Conservation (phyloP, 2,888 invertebrate genomes). For the Polyploca ridens region DNA sequence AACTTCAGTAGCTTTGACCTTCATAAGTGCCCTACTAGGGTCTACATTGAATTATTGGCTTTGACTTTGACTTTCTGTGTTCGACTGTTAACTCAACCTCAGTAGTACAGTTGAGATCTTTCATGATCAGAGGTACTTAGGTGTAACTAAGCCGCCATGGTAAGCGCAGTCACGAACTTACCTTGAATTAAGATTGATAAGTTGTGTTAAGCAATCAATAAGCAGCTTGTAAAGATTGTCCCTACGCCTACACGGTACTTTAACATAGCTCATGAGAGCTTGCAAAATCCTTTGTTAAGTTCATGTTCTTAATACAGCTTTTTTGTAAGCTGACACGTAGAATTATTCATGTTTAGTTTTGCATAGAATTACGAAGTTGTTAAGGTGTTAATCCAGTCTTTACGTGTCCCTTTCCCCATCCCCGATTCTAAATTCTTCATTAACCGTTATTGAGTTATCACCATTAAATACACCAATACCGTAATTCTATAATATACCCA, state of each 20-base stretch:
- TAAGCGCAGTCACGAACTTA: background rate
- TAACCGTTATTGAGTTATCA: background rate
- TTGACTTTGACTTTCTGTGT: no score
- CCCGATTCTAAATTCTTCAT: background rate
- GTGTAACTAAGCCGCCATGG: background rate
- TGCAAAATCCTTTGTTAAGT: background rate
- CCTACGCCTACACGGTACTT: background rate
- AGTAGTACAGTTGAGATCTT: no score
- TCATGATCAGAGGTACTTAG: background rate
- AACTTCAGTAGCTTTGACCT: no score
- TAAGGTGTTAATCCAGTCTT: no score
- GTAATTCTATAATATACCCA: background rate
- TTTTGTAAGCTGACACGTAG: background rate
- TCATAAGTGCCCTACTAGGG: no score
- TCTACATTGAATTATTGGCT: no score
- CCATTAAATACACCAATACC: background rate
- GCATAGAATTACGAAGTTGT: no score
- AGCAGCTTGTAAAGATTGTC: background rate
- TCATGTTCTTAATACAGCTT: background rate
- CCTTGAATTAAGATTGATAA: conserved; percentile 5
- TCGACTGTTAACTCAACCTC: no score
- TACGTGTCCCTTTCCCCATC: background rate
- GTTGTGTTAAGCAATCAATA: background rate
- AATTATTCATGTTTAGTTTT: no score
- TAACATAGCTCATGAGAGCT: background rate